Evolutionary conservation across 2,113 vertebrate genomes (phyloP).

Genomic region (Myocastor coypus): DNA sequence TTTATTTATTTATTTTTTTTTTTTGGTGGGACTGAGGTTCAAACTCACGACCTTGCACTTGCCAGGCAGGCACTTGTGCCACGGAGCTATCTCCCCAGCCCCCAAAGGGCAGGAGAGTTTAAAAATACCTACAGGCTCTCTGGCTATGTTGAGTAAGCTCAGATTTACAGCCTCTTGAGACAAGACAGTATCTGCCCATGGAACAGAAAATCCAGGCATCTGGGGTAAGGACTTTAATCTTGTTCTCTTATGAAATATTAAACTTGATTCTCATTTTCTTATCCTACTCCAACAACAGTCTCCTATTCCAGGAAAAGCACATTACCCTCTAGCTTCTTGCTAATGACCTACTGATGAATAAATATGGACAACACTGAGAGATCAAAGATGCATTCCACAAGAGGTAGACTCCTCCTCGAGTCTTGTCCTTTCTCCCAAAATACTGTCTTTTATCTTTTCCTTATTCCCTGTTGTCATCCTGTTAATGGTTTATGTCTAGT

Average conservation of each 20-base stretch:
- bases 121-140: not conserved
- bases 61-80: too few species aligned
- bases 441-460: not conserved
- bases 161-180: not conserved
- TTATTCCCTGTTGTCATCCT: not conserved
- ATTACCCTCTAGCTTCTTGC: not conserved
- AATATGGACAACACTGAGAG: not conserved
- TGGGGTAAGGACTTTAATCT: not conserved
- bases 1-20: too few species aligned
- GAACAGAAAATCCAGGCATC: not conserved
- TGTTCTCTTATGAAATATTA: not conserved
- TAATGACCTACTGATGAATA: not conserved
- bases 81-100: too few species aligned
- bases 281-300: not conserved
- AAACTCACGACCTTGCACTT: too few species aligned
- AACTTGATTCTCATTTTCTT: not conserved
- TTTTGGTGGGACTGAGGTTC: too few species aligned
- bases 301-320: not conserved
- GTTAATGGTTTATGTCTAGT: too few species aligned
- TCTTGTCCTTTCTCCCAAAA: not conserved
- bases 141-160: not conserved
- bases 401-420: not conserved
- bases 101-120: not conserved
- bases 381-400: not conserved
- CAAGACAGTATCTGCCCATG: not conserved